Conservation (phyloP, 1,140 invertebrate species). For the Hypothenemus hampei region DNA sequence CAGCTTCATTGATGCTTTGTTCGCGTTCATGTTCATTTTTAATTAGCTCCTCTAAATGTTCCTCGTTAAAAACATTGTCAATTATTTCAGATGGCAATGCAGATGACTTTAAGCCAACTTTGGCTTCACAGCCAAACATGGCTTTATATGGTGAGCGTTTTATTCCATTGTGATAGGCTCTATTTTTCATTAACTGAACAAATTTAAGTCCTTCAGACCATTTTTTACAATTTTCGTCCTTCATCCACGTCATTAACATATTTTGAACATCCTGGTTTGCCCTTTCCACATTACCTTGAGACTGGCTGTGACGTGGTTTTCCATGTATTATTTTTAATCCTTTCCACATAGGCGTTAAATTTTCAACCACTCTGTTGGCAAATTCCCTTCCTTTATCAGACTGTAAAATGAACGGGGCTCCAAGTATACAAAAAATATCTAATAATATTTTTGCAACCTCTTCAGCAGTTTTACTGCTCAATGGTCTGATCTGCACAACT, state of each 20-base stretch:
- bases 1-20: too few relatives aligned
- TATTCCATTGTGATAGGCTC: background rate
- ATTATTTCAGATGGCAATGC: background rate
- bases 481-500: too few relatives aligned
- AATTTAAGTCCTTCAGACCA: constrained; percentile 38
- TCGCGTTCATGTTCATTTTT: too few relatives aligned
- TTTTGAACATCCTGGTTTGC: constrained; percentile 43
- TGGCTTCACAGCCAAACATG: background rate
- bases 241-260: constrained; percentile 40
- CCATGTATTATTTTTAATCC: constrained; percentile 29
- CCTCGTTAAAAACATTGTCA: background rate
- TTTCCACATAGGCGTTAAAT: constrained; percentile 31
- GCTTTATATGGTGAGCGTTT: background rate
- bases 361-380: constrained; percentile 23
- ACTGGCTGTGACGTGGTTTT: constrained; percentile 33
- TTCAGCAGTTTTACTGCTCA: constrained; percentile 38
- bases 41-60: too few relatives aligned
- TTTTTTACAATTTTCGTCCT: constrained; percentile 32
- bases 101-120: too few relatives aligned
- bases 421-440: constrained; percentile 31
- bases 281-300: constrained; percentile 35
- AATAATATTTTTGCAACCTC: constrained; percentile 44
- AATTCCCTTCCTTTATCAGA: constrained; percentile 34
- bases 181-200: constrained; percentile 42
- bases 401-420: constrained; percentile 32